Conservation (phyloP, 2,113 vertebrate genomes). For the Andinoacara biseriatus region DNA sequence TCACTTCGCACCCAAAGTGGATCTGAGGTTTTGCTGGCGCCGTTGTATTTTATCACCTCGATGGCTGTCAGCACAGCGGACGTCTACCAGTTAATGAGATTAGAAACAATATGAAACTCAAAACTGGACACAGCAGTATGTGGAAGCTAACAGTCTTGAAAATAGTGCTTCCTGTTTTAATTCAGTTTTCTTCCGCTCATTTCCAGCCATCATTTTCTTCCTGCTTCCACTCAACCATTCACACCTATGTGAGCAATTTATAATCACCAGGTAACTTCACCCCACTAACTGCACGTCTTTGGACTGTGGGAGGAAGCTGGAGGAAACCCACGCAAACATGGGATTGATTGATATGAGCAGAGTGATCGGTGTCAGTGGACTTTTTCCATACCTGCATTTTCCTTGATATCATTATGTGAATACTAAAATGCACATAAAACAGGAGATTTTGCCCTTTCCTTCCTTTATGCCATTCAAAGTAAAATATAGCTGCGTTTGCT, state of each 20-base stretch:
- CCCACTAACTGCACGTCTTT: no score
- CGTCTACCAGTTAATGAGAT: conserved; percentile 26
- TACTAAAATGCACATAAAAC: background rate
- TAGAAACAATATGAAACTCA: background rate
- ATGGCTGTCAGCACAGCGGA: conserved; percentile 23
- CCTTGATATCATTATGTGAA: background rate
- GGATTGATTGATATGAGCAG: background rate
- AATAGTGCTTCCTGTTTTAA: background rate
- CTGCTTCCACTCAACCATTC: no score
- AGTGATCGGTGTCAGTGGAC: background rate
- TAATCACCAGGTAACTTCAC: no score
- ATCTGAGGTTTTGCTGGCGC: conserved; percentile 28
- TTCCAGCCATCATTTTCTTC: background rate
- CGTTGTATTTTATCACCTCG: conserved; percentile 25
- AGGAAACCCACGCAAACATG: no score
- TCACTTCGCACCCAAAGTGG: conserved; percentile 24
- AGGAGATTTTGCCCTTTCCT: background rate
- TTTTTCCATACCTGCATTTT: background rate
- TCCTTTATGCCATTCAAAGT: background rate
- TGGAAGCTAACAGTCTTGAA: background rate
- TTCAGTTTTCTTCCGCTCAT: background rate
- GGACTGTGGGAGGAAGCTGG: no score
- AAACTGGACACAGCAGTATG: background rate
- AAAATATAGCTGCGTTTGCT: conserved; percentile 1
- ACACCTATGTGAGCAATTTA: no score